Evolutionary conservation across 1,140 invertebrate genomes (phyloP).

Genomic region (Neodiprion pinetum): DNA sequence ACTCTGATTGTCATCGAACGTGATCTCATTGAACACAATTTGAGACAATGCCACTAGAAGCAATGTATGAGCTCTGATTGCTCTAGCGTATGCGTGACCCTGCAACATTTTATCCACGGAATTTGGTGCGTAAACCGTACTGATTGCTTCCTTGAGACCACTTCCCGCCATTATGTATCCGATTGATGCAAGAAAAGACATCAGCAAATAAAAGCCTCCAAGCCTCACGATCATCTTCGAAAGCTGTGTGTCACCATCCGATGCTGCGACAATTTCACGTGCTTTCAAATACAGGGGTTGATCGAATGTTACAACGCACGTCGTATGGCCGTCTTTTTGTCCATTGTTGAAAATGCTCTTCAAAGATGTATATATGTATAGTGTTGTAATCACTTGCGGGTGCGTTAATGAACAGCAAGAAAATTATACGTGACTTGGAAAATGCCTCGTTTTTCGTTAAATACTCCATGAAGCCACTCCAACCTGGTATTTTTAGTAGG

Average conservation of each 20-base stretch:
- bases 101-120: conserved; percentile 30
- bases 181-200: conserved; percentile 38
- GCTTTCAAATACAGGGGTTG: conserved; percentile 34
- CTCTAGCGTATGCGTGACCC: conserved; percentile 25
- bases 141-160: conserved; percentile 38
- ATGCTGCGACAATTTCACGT: conserved; percentile 30
- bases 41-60: conserved; percentile 23
- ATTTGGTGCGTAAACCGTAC: conserved; percentile 43
- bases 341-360: conserved; percentile 19
- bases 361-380: conserved; percentile 30
- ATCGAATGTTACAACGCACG: conserved; percentile 45
- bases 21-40: not conserved
- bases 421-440: conserved; percentile 25
- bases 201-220: conserved; percentile 39
- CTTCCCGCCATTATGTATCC: conserved; percentile 35
- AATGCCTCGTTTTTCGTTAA: conserved; percentile 28
- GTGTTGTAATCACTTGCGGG: conserved; percentile 28
- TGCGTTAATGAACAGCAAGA: conserved; percentile 31
- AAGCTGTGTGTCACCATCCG: conserved; percentile 32
- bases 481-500: conserved; percentile 29
- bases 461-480: conserved; percentile 42
- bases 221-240: conserved; percentile 29
- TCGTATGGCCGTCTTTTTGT: conserved; percentile 30
- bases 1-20: not conserved
- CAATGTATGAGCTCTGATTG: conserved; percentile 29